phyloP scores from a whole-genome alignment of 2,113 vertebrate genomes.

The Meles meles region DNA sequence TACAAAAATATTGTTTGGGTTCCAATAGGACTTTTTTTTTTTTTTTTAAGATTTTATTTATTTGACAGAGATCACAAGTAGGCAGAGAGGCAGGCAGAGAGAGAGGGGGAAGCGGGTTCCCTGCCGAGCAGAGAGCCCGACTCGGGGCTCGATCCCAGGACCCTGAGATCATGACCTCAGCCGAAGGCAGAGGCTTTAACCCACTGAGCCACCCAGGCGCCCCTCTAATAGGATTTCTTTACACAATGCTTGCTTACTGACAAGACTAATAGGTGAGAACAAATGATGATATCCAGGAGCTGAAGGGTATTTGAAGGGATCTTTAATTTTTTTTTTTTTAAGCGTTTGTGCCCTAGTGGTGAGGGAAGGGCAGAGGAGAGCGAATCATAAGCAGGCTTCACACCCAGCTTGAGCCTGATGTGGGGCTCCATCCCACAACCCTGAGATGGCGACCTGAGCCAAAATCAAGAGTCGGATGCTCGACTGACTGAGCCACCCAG shows the following conservation, averaged over 20 bases:
- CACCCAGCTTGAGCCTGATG: neutral
- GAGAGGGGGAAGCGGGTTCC: no score
- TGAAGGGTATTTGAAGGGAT: neutral
- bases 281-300: neutral
- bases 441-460: neutral
- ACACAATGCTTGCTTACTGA: neutral
- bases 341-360: neutral
- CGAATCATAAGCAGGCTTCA: neutral
- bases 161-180: no score
- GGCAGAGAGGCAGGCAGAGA: no score
- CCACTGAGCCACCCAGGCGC: no score
- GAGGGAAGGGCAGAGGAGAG: neutral
- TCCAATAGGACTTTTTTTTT: neutral
- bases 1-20: neutral
- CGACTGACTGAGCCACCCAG: neutral
- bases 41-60: no score
- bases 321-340: neutral
- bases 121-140: no score
- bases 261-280: neutral
- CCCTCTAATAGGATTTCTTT: neutral
- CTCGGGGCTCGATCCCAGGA: no score
- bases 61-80: no score
- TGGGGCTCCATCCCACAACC: neutral
- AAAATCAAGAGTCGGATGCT: neutral
- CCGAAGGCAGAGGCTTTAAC: no score